phyloP scores from a whole-genome alignment of 2,888 invertebrate species.

The Cryptosula pallasiana region DNA sequence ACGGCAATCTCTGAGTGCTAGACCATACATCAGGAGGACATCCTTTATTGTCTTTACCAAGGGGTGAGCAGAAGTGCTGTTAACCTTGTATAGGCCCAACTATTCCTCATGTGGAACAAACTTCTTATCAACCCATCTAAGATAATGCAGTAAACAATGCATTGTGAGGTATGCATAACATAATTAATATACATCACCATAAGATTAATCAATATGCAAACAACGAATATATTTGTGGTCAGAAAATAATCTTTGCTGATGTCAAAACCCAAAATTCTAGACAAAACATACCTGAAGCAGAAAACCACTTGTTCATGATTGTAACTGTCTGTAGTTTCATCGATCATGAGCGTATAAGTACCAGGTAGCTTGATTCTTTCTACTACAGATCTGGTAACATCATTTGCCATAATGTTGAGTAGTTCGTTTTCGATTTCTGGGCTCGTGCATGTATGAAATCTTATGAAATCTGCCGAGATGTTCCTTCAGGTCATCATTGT shows the following conservation, averaged over 20 bases:
- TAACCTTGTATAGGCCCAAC: background rate
- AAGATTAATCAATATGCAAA: too few species aligned
- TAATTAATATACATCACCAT: too few species aligned
- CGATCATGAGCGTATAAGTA: background rate
- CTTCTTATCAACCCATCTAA: background rate
- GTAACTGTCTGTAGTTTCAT: background rate
- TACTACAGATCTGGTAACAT: background rate
- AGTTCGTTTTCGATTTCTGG: background rate
- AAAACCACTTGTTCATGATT: background rate
- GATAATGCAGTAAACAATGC: too few species aligned
- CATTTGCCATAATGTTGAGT: background rate
- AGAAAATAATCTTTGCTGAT: too few species aligned
- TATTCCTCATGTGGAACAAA: background rate
- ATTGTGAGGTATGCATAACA: too few species aligned
- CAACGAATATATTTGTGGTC: too few species aligned
- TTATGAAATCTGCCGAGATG: background rate
- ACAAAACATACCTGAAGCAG: background rate
- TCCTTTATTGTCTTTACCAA: background rate
- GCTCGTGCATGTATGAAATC: background rate
- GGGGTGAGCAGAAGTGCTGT: background rate
- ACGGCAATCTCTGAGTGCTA: background rate
- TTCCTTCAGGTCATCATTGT: background rate
- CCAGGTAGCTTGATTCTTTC: background rate
- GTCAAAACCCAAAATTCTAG: too few species aligned
- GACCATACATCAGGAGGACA: background rate